These are phyloP conservation scores for Myotis myotis DNA, from an alignment of 2,797 vertebrate genomes.

Conservation along the genomic window DNA sequence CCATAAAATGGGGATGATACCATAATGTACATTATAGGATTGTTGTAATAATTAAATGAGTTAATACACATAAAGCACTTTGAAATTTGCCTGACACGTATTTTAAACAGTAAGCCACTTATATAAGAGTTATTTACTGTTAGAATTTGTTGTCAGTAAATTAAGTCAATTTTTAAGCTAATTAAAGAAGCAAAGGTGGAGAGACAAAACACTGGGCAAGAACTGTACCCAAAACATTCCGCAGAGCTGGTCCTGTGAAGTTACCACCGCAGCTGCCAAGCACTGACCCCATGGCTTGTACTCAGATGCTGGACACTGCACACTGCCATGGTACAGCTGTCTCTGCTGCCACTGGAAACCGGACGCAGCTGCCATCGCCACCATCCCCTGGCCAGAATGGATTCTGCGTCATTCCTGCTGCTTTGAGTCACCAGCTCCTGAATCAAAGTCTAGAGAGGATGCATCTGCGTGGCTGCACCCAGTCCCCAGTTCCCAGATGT, in stretches of 20 bases:
- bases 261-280: slow-evolving; percentile 47
- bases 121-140: neutral
- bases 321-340: slow-evolving; percentile 63
- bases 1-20: slow-evolving; percentile 12
- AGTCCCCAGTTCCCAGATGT: neutral
- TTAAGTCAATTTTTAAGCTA: slow-evolving; percentile 48
- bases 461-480: slow-evolving; percentile 46
- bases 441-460: slow-evolving; percentile 68
- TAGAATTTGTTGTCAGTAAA: slow-evolving; percentile 24
- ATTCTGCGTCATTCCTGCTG: slow-evolving; percentile 62
- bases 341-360: slow-evolving; percentile 58
- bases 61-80: neutral
- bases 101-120: neutral
- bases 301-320: slow-evolving; percentile 21
- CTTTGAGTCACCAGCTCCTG: slow-evolving; percentile 63
- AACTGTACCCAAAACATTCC: slow-evolving; percentile 33
- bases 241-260: slow-evolving; percentile 13
- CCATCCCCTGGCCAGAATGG: slow-evolving; percentile 36
- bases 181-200: slow-evolving; percentile 55
- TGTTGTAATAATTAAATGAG: neutral
- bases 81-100: neutral
- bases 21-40: neutral
- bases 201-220: slow-evolving; percentile 7
- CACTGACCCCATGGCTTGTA: neutral
- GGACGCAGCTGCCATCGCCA: slow-evolving; percentile 71